Percentiles rank a stretch among this genome's conserved stretches.
Evolutionary conservation across 2,888 invertebrate genomes (phyloP).

Genomic region (Eristalis intricaria): DNA sequence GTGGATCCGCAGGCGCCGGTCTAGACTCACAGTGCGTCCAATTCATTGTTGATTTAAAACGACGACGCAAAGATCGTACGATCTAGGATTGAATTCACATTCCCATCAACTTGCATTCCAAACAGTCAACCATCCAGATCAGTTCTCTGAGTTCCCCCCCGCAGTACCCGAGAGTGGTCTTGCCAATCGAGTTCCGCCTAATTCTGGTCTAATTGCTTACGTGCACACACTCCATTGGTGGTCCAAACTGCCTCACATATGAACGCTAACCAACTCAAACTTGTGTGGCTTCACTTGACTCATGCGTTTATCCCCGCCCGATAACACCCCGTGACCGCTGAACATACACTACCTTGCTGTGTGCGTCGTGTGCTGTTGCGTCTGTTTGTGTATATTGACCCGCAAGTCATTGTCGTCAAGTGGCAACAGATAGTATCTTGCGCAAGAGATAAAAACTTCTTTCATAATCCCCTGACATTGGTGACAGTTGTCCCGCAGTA

Average conservation of each 20-base stretch:
- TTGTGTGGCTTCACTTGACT: neutral
- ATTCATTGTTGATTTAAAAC: too few species aligned
- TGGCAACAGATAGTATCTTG: neutral
- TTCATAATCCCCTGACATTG: neutral
- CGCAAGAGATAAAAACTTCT: constrained; percentile 1
- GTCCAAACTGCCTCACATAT: neutral
- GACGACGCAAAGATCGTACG: too few species aligned
- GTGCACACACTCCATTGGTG: neutral
- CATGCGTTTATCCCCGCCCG: neutral
- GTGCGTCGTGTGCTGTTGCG: neutral
- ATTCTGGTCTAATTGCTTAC: neutral
- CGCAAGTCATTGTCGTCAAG: neutral
- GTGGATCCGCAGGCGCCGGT: too few species aligned
- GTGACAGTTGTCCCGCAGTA: neutral
- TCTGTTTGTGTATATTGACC: neutral
- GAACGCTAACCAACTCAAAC: neutral
- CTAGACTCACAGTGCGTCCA: too few species aligned
- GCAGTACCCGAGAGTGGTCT: neutral
- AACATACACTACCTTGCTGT: neutral
- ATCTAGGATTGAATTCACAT: too few species aligned
- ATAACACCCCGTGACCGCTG: neutral
- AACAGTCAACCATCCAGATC: too few species aligned
- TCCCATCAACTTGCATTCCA: too few species aligned
- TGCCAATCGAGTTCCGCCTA: neutral
- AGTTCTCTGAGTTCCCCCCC: too few species aligned